Evolutionary conservation across 1,140 invertebrate species (phyloP).

Genomic region (Meloidogyne chitwoodi): DNA sequence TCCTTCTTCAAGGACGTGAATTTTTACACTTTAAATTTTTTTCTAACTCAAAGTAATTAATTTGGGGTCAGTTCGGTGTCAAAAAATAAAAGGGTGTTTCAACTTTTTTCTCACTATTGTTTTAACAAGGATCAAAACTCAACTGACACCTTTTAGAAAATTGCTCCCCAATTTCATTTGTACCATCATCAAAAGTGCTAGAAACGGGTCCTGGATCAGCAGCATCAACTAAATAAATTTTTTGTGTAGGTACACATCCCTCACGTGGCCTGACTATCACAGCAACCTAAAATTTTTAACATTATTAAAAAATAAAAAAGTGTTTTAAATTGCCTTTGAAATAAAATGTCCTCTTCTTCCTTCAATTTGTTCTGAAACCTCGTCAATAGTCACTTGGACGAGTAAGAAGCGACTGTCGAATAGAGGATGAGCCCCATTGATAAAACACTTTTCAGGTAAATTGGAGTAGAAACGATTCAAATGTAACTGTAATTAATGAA

Average conservation of each 20-base stretch:
- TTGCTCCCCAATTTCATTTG: neutral
- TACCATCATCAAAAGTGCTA: neutral
- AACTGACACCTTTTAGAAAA: neutral
- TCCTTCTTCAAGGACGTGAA: neutral
- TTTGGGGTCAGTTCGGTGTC: neutral
- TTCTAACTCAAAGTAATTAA: neutral
- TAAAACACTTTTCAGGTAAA: neutral
- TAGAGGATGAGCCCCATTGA: slow-evolving; percentile 4
- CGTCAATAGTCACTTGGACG: neutral
- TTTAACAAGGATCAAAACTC: too few species aligned
- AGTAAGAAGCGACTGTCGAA: slow-evolving; percentile 9
- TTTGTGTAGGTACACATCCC: neutral
- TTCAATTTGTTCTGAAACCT: neutral
- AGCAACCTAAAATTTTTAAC: neutral
- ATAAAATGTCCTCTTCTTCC: neutral
- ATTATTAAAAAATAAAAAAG: neutral
- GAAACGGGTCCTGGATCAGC: neutral
- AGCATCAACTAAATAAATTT: slow-evolving; percentile 2
- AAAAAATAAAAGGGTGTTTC: neutral
- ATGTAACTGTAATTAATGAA: neutral
- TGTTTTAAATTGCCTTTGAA: neutral
- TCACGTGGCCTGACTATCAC: neutral
- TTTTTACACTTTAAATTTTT: neutral
- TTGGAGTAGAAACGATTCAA: neutral
- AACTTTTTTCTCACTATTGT: too few species aligned